These are phyloP conservation scores for Tragelaphus eurycerus DNA, from an alignment of 2,797 vertebrate genomes.

Conservation along the genomic window DNA sequence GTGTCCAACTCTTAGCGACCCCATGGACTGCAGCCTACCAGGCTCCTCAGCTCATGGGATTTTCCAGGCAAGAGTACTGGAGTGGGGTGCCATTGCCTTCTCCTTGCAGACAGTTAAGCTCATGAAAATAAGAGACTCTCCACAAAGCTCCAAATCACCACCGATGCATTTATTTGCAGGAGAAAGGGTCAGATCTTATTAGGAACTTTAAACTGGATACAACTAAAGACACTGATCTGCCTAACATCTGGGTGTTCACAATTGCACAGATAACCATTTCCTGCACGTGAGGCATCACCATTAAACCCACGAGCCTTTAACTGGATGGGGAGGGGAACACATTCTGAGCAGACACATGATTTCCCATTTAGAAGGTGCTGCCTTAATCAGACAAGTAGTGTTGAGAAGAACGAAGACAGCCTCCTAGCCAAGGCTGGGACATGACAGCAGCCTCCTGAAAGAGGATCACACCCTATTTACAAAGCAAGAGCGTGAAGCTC, in stretches of 20 bases:
- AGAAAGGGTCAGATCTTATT: background rate
- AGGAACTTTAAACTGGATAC: background rate
- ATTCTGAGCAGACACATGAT: slow-evolving; percentile 18
- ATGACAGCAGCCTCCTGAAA: background rate
- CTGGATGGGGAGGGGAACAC: background rate
- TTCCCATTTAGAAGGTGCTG: slow-evolving; percentile 4
- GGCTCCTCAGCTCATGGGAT: too few species aligned
- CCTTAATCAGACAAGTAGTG: slow-evolving; percentile 55
- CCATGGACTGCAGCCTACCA: too few species aligned
- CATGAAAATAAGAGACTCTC: background rate
- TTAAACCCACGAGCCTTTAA: background rate
- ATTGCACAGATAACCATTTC: background rate
- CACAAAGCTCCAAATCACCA: slow-evolving; percentile 62
- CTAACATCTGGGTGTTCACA: background rate
- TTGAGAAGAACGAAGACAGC: slow-evolving; percentile 14
- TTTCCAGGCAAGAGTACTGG: too few species aligned
- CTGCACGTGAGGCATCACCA: background rate
- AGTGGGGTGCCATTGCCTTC: too few species aligned
- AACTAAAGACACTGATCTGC: slow-evolving; percentile 18
- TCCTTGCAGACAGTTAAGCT: background rate
- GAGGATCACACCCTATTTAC: slow-evolving; percentile 7
- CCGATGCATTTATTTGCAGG: slow-evolving; percentile 69
- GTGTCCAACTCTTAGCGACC: too few species aligned
- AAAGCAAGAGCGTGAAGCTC: background rate
- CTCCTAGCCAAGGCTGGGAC: background rate